Base-by-base conservation (phyloP, 2,888 invertebrate species). In the Sarcophaga carnaria region DNA sequence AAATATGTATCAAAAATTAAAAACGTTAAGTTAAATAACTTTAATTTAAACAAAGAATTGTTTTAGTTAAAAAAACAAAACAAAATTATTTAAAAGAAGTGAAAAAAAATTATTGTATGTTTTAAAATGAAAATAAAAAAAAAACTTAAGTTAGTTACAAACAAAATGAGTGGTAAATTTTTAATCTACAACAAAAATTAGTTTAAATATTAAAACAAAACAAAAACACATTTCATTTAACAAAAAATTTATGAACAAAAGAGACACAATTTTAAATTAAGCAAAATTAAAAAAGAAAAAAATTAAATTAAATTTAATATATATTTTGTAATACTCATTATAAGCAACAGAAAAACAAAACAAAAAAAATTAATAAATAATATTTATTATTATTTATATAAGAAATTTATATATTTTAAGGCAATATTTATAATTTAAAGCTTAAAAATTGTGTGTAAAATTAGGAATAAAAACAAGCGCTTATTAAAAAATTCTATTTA, bases 311-410 rank as follows among this genome's bases (percentile, higher is more conserved):
- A 37, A 37, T 37, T 37, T 37, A 37, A 64, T 47, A 72, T 80
- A 74, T 86, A 78, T 81, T 87, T 87, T 87, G 20, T 81, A 87
- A 87, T 87, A 87, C 87, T 87, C 87, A 78, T 72, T 49, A 49
- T 66, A 49, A 77, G 25, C 59, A 22, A 69, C 59, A 67, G 25
- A 49, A 70, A 60, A 54, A 47, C 6, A 71, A 71, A 27, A 37
- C 8, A 37, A 37, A 37, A 37, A 37, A 37, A 17, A 54, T 47
- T 47, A 37, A 67, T 37, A 37, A 37, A 37, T 37, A 37, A 37
- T 37, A 37, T 63, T 47, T 37, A 64, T 75, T 75, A 67, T 60
- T 70, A 69, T 64, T 74, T 67, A 63, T 60, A 37, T 69, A 62
- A 25, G n/a, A 60, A 49, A 69, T 66, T 25, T 66, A 17, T 67